Conservation (phyloP, 2,797 vertebrate genomes). For the Manis javanica region DNA sequence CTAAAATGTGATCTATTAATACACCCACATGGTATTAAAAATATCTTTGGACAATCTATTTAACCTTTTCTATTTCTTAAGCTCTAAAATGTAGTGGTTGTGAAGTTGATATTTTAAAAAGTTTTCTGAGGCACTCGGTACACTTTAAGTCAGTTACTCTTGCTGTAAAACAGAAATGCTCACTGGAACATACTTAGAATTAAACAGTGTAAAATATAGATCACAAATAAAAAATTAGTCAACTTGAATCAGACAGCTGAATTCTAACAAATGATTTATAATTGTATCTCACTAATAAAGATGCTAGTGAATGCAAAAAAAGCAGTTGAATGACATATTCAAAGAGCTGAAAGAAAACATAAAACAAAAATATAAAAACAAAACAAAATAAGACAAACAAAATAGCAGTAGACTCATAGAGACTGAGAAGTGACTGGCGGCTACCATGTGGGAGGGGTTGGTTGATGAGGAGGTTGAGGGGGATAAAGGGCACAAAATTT, state of each 20-base stretch:
- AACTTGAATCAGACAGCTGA: constrained; percentile 37
- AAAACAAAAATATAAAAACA: neutral
- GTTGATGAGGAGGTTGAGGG: too few species aligned
- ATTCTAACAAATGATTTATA: constrained; percentile 34
- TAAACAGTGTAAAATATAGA: neutral
- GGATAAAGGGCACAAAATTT: too few species aligned
- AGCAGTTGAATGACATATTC: neutral
- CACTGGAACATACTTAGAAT: neutral
- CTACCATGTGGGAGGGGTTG: too few species aligned
- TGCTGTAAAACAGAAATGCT: constrained; percentile 30
- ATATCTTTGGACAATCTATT: neutral
- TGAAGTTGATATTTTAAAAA: constrained; percentile 39
- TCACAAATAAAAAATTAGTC: constrained; percentile 27
- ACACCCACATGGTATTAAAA: neutral
- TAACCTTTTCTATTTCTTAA: constrained; percentile 44
- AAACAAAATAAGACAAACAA: too few species aligned
- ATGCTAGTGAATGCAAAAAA: neutral
- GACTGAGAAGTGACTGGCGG: too few species aligned
- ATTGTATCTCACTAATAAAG: constrained; percentile 16
- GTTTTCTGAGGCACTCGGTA: constrained; percentile 15
- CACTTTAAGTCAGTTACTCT: neutral
- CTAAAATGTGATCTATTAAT: constrained; percentile 24
- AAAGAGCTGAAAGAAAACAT: neutral
- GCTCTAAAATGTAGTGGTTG: neutral
- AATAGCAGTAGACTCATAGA: too few species aligned